Evolutionary conservation across 2,888 invertebrate genomes (phyloP).

Genomic region (Xestia c-nigrum): DNA sequence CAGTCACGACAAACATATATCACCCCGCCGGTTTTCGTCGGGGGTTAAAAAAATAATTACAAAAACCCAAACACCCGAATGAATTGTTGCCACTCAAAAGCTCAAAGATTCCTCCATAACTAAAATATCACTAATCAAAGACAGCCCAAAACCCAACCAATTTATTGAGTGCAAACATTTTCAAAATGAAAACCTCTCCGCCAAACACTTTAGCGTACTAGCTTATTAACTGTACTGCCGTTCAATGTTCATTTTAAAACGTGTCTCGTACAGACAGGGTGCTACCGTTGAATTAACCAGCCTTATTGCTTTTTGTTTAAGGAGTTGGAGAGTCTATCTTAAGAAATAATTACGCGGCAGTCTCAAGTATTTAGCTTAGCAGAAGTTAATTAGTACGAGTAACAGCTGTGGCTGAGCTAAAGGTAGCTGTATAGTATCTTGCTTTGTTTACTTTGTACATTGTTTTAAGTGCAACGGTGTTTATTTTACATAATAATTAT

Average conservation of each 20-base stretch:
- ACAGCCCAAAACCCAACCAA: neutral
- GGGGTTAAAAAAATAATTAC: no score
- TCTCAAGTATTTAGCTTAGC: conserved; percentile 79
- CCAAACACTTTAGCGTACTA: conserved; percentile 41
- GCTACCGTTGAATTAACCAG: conserved; percentile 67
- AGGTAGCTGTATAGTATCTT: conserved; percentile 45
- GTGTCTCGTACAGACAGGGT: conserved; percentile 52
- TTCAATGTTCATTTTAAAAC: conserved; percentile 57
- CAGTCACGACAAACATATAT: no score
- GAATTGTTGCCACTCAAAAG: neutral
- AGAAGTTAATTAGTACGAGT: conserved; percentile 83
- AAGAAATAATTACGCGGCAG: conserved; percentile 73
- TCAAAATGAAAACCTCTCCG: conserved; percentile 46
- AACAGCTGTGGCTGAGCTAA: conserved; percentile 74
- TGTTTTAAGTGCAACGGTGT: conserved; percentile 11
- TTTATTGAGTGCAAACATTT: conserved; percentile 36
- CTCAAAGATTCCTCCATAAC: neutral
- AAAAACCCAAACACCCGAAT: neutral
- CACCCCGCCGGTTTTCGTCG: no score
- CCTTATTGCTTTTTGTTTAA: conserved; percentile 68
- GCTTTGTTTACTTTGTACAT: conserved; percentile 46
- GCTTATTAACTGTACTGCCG: conserved; percentile 51
- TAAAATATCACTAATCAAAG: conserved; percentile 5
- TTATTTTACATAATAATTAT: neutral
- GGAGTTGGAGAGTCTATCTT: conserved; percentile 66